Conservation (phyloP, 2,797 vertebrate species). For the Lepilemur ruficaudatus region DNA sequence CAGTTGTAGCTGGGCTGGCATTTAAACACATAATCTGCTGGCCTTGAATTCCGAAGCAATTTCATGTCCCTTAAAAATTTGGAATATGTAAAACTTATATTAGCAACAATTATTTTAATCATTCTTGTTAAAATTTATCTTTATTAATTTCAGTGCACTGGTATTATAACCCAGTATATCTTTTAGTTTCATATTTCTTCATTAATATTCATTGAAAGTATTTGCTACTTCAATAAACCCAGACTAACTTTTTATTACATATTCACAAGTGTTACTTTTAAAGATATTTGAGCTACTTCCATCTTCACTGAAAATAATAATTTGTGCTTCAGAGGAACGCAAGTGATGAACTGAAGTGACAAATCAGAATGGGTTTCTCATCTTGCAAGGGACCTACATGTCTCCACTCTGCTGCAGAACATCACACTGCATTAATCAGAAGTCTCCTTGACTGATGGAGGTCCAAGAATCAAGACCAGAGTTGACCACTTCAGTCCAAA, state of each 20-base stretch:
- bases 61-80: conserved; percentile 58
- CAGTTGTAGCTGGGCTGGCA: conserved; percentile 56
- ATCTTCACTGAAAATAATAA: conserved; percentile 64
- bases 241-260: conserved; percentile 69
- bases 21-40: conserved; percentile 68
- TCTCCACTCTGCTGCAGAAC: background rate
- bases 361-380: background rate
- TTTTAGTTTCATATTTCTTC: conserved; percentile 24
- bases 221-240: conserved; percentile 70
- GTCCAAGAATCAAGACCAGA: background rate
- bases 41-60: conserved; percentile 72
- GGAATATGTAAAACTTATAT: conserved; percentile 66
- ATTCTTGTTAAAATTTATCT: conserved; percentile 70
- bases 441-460: background rate
- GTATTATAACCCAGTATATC: conserved; percentile 54
- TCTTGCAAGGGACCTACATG: background rate
- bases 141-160: conserved; percentile 59
- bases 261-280: conserved; percentile 62
- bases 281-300: conserved; percentile 60
- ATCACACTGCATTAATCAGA: background rate
- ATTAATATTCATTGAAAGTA: conserved; percentile 73
- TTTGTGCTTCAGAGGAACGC: background rate
- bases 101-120: conserved; percentile 70
- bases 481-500: background rate
- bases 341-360: conserved; percentile 31